Conservation (phyloP, 2,797 vertebrate genomes). For the Pseudochaenichthys georgianus region DNA sequence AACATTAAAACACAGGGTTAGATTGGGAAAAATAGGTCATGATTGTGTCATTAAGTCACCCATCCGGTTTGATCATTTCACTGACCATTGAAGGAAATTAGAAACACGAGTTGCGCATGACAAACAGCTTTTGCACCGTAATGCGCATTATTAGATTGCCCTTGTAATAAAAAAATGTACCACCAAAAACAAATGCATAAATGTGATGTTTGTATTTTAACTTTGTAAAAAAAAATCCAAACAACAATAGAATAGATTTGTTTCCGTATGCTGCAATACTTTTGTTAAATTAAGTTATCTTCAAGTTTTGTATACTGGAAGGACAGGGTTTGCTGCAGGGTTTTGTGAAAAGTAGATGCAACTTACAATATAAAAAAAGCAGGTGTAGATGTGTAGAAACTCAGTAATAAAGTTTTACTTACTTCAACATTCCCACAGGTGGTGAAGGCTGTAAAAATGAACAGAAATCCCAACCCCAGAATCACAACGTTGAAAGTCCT, state of each 20-base stretch:
- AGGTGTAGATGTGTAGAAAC: not conserved
- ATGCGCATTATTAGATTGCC: not conserved
- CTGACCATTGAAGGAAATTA: constrained; percentile 69
- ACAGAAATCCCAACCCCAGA: constrained; percentile 85
- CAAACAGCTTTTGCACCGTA: constrained; percentile 20
- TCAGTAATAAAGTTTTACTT: constrained; percentile 50
- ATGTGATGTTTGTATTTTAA: not conserved
- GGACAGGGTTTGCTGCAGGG: not conserved
- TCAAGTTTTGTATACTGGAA: not conserved
- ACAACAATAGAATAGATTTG: no score
- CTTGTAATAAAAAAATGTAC: not conserved
- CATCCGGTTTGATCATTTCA: constrained; percentile 56
- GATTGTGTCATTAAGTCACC: constrained; percentile 27
- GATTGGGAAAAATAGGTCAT: not conserved
- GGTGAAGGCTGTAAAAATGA: constrained; percentile 88
- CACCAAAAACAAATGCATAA: accelerated
- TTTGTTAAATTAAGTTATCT: not conserved
- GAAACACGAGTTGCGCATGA: constrained; percentile 81
- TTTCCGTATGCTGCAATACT: not conserved
- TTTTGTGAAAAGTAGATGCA: not conserved
- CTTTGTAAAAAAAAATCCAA: no score
- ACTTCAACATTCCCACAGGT: constrained; percentile 88
- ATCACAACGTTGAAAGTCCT: constrained; percentile 85
- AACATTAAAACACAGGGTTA: not conserved
- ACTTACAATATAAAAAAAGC: no score